Evolutionary conservation across 2,113 vertebrate species (phyloP).

Genomic region (Trematocara nigrifrons): DNA sequence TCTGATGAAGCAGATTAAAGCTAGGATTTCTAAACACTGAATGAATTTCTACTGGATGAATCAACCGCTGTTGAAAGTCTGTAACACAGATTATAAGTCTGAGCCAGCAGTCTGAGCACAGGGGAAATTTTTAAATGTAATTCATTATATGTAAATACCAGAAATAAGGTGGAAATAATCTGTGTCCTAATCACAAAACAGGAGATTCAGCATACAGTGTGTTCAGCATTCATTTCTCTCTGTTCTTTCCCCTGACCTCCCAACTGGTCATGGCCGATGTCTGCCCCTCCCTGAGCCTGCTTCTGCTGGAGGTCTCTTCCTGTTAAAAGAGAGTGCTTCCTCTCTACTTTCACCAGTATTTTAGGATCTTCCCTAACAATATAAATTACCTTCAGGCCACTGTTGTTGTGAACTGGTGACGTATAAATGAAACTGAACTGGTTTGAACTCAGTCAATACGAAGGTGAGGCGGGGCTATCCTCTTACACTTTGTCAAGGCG

Average conservation of each 20-base stretch:
- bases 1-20: background rate
- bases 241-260: background rate
- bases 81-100: background rate
- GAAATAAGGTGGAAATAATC: fast-evolving
- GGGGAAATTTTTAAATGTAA: fast-evolving
- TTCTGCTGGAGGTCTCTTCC: background rate
- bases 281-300: background rate
- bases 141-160: background rate
- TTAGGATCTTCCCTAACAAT: background rate
- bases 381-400: background rate
- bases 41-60: background rate
- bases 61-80: background rate
- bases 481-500: background rate
- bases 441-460: background rate
- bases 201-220: background rate
- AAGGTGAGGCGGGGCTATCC: background rate
- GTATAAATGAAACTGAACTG: background rate
- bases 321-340: background rate
- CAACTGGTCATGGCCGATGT: background rate
- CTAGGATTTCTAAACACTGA: background rate
- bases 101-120: background rate
- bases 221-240: background rate
- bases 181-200: fast-evolving
- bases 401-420: background rate
- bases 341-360: background rate